phyloP scores from a whole-genome alignment of 1,140 invertebrate genomes.

The Ylistrum balloti region DNA sequence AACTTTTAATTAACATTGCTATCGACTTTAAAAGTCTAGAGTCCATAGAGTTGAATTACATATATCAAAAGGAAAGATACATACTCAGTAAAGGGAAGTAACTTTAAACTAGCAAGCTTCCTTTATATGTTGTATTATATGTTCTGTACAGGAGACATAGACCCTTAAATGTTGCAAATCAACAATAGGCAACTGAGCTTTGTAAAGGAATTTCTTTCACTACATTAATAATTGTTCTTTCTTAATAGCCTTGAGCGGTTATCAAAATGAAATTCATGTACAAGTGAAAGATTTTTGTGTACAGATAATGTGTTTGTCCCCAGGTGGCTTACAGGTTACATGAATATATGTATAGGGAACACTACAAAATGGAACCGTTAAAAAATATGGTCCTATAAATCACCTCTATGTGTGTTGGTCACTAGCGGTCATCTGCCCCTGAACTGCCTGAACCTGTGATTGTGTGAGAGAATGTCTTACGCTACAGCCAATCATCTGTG shows the following conservation, averaged over 20 bases:
- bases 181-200: too few relatives aligned
- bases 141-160: too few relatives aligned
- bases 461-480: not conserved
- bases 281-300: not conserved
- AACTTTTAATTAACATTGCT: too few relatives aligned
- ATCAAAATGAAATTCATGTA: not conserved
- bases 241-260: not conserved
- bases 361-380: not conserved
- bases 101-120: too few relatives aligned
- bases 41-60: too few relatives aligned
- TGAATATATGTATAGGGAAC: not conserved
- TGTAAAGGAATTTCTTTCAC: too few relatives aligned
- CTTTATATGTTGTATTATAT: too few relatives aligned
- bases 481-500: not conserved
- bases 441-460: not conserved
- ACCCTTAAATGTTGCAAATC: too few relatives aligned
- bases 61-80: too few relatives aligned
- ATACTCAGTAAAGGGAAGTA: too few relatives aligned
- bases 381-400: not conserved
- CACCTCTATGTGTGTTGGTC: not conserved
- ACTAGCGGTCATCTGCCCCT: constrained; percentile 21
- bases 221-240: too few relatives aligned
- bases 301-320: not conserved
- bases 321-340: not conserved
- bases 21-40: too few relatives aligned